Evolutionary conservation across 1,140 invertebrate genomes (phyloP).

Genomic region (Spodoptera litura): DNA sequence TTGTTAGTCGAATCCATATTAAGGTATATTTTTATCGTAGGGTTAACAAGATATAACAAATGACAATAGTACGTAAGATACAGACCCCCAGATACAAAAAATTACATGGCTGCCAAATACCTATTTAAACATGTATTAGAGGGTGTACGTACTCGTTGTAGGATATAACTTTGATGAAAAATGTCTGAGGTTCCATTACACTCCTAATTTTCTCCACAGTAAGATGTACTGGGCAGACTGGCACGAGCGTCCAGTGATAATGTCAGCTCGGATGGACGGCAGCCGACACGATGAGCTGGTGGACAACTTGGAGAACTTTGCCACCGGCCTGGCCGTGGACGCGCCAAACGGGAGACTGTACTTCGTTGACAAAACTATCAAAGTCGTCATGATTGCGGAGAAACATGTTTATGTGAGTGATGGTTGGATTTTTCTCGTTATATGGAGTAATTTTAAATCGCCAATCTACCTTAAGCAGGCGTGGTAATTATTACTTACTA

Average conservation of each 20-base stretch:
- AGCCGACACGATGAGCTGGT: conserved; percentile 87
- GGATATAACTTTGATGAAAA: too few relatives aligned
- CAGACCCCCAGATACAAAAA: too few relatives aligned
- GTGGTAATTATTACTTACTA: too few relatives aligned
- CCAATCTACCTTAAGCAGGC: too few relatives aligned
- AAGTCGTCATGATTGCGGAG: conserved; percentile 90
- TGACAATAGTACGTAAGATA: too few relatives aligned
- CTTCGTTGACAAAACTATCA: conserved; percentile 94
- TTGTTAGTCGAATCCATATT: too few relatives aligned
- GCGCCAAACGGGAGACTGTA: conserved; percentile 92
- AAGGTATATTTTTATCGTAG: too few relatives aligned
- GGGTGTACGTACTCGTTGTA: too few relatives aligned
- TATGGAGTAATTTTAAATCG: neutral
- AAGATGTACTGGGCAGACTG: conserved; percentile 95
- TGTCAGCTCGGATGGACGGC: conserved; percentile 95
- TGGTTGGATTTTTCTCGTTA: neutral
- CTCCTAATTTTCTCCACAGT: conserved; percentile 71
- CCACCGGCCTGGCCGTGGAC: conserved; percentile 96
- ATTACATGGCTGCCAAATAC: too few relatives aligned
- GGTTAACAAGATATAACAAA: too few relatives aligned
- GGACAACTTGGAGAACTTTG: conserved; percentile 91
- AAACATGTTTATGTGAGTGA: conserved; percentile 70
- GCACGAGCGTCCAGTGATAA: conserved; percentile 91
- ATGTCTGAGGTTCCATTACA: too few relatives aligned
- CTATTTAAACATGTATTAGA: too few relatives aligned